phyloP scores from a whole-genome alignment of 2,888 invertebrate genomes.

The Seira musarum region DNA sequence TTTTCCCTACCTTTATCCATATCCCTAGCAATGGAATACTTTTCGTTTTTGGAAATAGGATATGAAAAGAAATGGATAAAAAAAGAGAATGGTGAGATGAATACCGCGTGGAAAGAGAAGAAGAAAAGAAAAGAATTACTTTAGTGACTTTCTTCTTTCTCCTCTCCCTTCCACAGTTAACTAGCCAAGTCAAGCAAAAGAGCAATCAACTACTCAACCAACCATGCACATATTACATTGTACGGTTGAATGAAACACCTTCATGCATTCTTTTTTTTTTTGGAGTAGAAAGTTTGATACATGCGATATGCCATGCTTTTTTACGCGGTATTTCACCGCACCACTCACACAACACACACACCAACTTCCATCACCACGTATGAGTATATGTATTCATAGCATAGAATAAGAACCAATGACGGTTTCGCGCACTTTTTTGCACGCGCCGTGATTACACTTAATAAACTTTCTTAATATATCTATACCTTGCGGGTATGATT shows the following conservation, averaged over 20 bases:
- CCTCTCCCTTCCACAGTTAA: not conserved
- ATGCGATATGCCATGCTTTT: not conserved
- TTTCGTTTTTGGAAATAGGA: not conserved
- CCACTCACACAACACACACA: too few relatives aligned
- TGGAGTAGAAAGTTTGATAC: not conserved
- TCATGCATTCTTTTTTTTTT: slow-evolving; percentile 1
- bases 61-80: not conserved
- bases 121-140: slow-evolving; percentile 2
- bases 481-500: not conserved
- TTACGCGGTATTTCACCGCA: not conserved
- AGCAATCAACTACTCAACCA: slow-evolving; percentile 58
- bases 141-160: slow-evolving; percentile 30
- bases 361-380: too few relatives aligned
- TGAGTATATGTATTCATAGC: not conserved
- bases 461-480: not conserved
- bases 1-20: not conserved
- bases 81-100: slow-evolving; percentile 12
- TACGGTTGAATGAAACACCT: slow-evolving; percentile 55
- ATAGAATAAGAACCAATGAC: not conserved
- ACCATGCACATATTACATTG: slow-evolving; percentile 56
- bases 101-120: not conserved
- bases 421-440: not conserved
- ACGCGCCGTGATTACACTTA: slow-evolving; percentile 6
- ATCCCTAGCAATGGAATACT: not conserved
- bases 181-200: slow-evolving; percentile 48